Evolutionary conservation across 2,888 invertebrate species (phyloP), one percentile per base, ranked within the genome.

Genomic region (Pharmacophagus antenor): DNA sequence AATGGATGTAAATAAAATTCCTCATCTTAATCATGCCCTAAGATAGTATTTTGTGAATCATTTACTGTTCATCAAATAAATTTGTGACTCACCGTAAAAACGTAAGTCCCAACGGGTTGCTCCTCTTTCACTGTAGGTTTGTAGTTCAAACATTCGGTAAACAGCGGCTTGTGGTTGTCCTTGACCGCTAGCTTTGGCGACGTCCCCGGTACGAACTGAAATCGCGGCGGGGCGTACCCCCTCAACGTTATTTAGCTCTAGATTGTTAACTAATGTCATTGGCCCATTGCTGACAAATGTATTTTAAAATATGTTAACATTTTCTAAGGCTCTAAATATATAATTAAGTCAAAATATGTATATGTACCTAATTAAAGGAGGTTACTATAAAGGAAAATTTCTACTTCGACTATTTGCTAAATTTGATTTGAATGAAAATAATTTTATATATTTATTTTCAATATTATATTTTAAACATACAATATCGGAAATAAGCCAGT

Each of bases 151-250:
- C 99, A 99, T 70, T 96, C 93, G 46, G 93, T 93, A 84, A 98
- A 98, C 63, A 95, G 93, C 1, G 98, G 98, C 76, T 98, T 98
- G 79, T 96, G 95, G 84, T 96, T 96, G 84, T 96, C 93, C 81
- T 88, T 89, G 37, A 90, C 88, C 3, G 86, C 80, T 46, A 89
- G 76, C 76, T 90, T 88, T 67, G 82, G 80, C 59, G 81, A 70
- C 56, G 80, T 68, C 63, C 75, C 83, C 61, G 85, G 72, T 64
- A 78, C 70, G 64, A 82, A 85, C 90, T 90, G 89, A 81, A 88
- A 88, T 67, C 68, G 75, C 72, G 67, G 74, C 70, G 67, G 67
- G 67, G 68, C 72, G 72, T 77, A 72, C 80, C 71, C 74, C 79
- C 77, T 76, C 72, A 70, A 79, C 70, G 79, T 71, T 74, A 73